phyloP scores from a whole-genome alignment of 2,113 vertebrate species.

The Pao palembangensis region DNA sequence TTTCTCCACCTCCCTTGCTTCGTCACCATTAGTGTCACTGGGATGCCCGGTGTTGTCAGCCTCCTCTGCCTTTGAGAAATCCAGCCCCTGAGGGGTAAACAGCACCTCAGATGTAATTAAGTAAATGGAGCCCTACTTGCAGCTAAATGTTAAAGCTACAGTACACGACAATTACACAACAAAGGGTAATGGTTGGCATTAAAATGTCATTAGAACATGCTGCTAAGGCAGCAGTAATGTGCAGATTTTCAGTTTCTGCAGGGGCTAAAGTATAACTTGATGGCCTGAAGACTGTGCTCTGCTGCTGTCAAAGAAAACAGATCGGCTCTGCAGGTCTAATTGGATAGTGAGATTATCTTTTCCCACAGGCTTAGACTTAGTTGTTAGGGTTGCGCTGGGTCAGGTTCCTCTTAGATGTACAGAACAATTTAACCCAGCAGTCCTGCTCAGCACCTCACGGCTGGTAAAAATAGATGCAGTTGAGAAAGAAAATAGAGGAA shows the following conservation, averaged over 20 bases:
- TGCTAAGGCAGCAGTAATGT: background rate
- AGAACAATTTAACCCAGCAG: conserved; percentile 12
- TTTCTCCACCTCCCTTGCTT: conserved; percentile 4
- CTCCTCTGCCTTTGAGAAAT: conserved; percentile 37
- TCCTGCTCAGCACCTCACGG: conserved; percentile 12
- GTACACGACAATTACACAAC: background rate
- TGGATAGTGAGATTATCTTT: conserved; percentile 62
- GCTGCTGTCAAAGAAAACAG: conserved; percentile 34
- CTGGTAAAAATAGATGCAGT: conserved; percentile 18
- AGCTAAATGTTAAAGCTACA: background rate
- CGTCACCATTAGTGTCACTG: background rate
- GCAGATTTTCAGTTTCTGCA: background rate
- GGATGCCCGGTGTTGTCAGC: conserved; percentile 24
- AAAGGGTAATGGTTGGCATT: background rate
- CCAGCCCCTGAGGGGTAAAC: conserved; percentile 18
- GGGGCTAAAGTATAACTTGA: background rate
- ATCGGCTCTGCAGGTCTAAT: conserved; percentile 58
- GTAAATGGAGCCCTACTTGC: background rate
- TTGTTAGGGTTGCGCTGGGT: conserved; percentile 37
- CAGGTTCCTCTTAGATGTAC: conserved; percentile 32
- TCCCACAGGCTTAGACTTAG: conserved; percentile 54
- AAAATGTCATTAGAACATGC: background rate
- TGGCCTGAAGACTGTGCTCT: background rate
- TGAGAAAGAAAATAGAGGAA: background rate
- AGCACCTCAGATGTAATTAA: conserved; percentile 11